Evolutionary conservation across 2,113 vertebrate genomes (phyloP).

Genomic region (Oplegnathus fasciatus): DNA sequence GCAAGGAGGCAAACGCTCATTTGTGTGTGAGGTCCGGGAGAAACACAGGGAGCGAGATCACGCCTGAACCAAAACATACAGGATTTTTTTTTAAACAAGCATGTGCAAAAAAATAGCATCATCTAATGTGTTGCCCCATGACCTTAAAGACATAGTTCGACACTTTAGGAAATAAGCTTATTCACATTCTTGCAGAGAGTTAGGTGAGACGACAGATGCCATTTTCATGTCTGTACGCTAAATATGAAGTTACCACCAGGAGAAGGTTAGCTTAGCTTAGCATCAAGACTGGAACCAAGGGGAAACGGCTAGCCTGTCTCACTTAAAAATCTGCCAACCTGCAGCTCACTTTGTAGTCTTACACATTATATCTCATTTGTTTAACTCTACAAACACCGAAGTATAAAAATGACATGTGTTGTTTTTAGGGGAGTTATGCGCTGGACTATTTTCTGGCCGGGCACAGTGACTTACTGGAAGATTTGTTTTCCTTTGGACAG

Average conservation of each 20-base stretch:
- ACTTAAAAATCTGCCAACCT: background rate
- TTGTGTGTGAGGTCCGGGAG: background rate
- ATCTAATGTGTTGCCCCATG: background rate
- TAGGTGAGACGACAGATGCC: background rate
- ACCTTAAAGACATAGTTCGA: background rate
- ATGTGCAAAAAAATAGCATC: background rate
- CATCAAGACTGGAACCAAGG: background rate
- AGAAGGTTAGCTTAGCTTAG: background rate
- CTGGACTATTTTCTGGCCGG: too few species aligned
- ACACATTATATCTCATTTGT: background rate
- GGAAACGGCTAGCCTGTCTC: background rate
- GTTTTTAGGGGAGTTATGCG: too few species aligned
- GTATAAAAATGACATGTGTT: too few species aligned
- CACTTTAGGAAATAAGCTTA: background rate
- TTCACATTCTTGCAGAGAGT: background rate
- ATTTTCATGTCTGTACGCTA: background rate
- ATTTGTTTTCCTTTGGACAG: too few species aligned
- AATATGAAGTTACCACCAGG: too few species aligned
- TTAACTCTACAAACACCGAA: background rate
- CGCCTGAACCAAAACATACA: background rate
- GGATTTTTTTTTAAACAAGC: background rate
- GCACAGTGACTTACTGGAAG: too few species aligned
- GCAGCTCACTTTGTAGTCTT: background rate
- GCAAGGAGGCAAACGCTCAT: background rate
- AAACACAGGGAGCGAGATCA: background rate